Percentiles rank a stretch among this genome's conserved stretches.
These are phyloP conservation scores for Oscheius myriophilus DNA, from an alignment of 2,888 invertebrate species.

Conservation along the genomic window DNA sequence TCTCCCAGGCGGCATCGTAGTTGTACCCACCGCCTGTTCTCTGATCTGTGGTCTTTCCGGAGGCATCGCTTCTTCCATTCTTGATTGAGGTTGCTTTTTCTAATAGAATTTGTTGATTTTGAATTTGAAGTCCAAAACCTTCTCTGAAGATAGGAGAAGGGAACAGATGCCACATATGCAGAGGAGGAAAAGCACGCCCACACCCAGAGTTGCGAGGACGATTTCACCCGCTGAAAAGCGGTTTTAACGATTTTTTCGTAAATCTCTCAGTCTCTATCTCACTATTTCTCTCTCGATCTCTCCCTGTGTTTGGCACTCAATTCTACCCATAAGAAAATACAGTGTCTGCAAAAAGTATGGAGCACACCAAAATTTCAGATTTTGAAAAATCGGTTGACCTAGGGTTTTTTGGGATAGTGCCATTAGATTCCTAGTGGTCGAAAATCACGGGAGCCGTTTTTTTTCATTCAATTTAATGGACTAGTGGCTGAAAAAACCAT, in stretches of 20 bases:
- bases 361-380: too few species aligned
- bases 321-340: too few species aligned
- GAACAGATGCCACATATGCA: slow-evolving; percentile 16
- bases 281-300: slow-evolving; percentile 2
- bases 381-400: too few species aligned
- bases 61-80: background rate
- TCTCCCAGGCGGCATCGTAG: background rate
- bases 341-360: too few species aligned
- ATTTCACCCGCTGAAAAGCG: slow-evolving; percentile 22
- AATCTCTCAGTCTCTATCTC: background rate
- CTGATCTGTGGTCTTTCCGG: background rate
- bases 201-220: slow-evolving; percentile 15
- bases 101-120: too few species aligned
- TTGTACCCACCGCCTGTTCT: too few species aligned
- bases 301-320: background rate
- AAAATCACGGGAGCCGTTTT: background rate
- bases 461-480: background rate
- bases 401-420: too few species aligned
- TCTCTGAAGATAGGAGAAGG: slow-evolving; percentile 10
- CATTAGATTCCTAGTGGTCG: too few species aligned
- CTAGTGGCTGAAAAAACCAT: too few species aligned
- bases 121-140: background rate
- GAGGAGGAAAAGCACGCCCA: slow-evolving; percentile 11
- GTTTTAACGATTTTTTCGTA: background rate
- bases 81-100: too few species aligned